Base-by-base conservation (phyloP, 2,888 invertebrate genomes). In the Antheraea yamamai region DNA sequence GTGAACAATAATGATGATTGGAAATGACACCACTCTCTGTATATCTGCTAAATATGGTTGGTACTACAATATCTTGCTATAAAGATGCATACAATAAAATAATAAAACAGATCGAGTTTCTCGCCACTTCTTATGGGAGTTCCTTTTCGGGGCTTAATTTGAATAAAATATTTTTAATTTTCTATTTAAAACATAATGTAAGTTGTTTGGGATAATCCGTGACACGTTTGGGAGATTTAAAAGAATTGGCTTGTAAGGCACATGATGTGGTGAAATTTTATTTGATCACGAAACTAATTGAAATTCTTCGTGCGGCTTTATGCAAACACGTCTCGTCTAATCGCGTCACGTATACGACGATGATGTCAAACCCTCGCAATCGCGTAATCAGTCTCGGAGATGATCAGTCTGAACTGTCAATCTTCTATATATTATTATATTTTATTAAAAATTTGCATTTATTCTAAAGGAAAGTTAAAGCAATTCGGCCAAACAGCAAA, bases 241-340 rank as follows among this genome's bases (percentile, higher is more conserved):
- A 66, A 66, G 26, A 66, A 66, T 30, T 66, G 16, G 12, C 20
- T 66, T 66, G 64, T 66, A 30, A 66, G 26, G 39, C 23, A 39
- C 35, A 39, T 4, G 30, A 61, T 26, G 61, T 61, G 71, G 75
- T 75, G 75, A 75, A 75, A 75, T 71, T 70, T 66, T 73, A 70
- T 75, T 75, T 75, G 73, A 51, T 52, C 71, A 75, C 73, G 51
- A 73, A 64, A 74, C 71, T 71, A 75, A 75, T 75, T 74, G 75
- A 64, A 55, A 73, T 73, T 74, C 71, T n/a, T 8, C 55, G 23
- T 68, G 30, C 64, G 70, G 70, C 70, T 35, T n/a, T 35, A 16
- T 16, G 70, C 26, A 52, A 68, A 73, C 70, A 73, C 39, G 23
- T 39, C 70, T 70, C 72, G 51, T 72, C 75, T 75, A 72, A 75